Base-by-base conservation (phyloP, 2,113 vertebrate species). In the Hippolais icterina region DNA sequence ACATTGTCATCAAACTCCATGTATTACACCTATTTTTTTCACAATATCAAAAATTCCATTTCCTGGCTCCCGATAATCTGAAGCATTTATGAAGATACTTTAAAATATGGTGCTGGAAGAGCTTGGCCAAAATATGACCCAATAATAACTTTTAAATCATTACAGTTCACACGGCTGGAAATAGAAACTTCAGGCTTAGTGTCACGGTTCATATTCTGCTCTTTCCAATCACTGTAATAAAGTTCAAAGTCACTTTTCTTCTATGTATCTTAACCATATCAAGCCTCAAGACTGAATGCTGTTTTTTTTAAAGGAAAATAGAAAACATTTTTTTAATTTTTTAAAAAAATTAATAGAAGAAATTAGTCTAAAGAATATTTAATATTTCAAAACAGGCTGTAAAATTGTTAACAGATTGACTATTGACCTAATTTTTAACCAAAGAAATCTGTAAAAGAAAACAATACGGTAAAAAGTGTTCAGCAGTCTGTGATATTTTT, bases 81-180 rank as follows among this genome's bases (percentile, higher is more conserved):
- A 89, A 86, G 33, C 57, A 72, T 83, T 86, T 90, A 85, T 85
- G 37, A 92, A 71, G 47, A 78, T 23, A 63, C 47, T 79, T 78
- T 78, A 42, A 90, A 86, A 90, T 88, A 68, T 39, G 17, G 20
- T 63, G 37, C 18, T 90, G 25, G 13, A 70, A 53, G 28, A 79
- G 4, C 75, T 68, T 81, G 33, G 78, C 46, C 59, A 89, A 72
- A 76, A 72, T 71, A 79, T 52, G 44, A 72, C 33, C 35, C 27
- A 83, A 54, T 69, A 72, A 68, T 91, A 64, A 69, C 29, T 69
- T 80, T 42, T 18, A 83, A 76, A 83, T 71, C 41, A 39, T 80
- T 87, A 44, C 22, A 46, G 31, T 65, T 69, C 31, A 54, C 7
- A 41, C 27, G 21, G 25, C 4, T 76, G 19, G 29, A 91, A 91